Evolutionary conservation across 1,140 invertebrate genomes (phyloP).

Genomic region (Drosophila orena): DNA sequence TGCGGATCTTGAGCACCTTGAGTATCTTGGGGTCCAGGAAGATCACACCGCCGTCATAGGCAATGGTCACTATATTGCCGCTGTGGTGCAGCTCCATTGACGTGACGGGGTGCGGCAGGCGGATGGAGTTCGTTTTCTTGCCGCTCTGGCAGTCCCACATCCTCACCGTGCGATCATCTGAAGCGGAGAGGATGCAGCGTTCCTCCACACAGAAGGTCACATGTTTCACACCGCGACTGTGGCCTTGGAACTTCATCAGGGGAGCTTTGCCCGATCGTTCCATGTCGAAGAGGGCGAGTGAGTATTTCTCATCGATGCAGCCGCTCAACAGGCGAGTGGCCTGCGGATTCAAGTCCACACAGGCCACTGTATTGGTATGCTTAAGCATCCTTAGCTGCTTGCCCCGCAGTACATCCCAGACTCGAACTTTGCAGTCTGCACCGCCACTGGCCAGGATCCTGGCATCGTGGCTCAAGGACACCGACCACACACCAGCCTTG

Average conservation of each 20-base stretch:
- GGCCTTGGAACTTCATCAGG: slow-evolving; percentile 1
- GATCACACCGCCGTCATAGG: slow-evolving; percentile 90
- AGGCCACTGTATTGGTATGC: slow-evolving; percentile 97
- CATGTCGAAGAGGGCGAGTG: slow-evolving; percentile 93
- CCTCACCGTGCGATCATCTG: slow-evolving; percentile 95
- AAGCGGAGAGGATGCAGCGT: slow-evolving; percentile 92
- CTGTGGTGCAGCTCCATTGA: slow-evolving; percentile 95
- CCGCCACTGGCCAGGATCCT: slow-evolving; percentile 96
- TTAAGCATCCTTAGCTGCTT: slow-evolving; percentile 93
- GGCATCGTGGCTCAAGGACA: slow-evolving; percentile 94
- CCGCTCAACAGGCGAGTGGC: slow-evolving; percentile 85
- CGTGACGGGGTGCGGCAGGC: slow-evolving; percentile 92
- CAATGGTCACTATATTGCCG: slow-evolving; percentile 92
- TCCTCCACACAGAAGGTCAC: slow-evolving; percentile 91
- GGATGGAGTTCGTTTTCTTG: slow-evolving; percentile 91
- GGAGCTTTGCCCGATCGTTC: slow-evolving; percentile 89
- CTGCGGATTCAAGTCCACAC: slow-evolving; percentile 94
- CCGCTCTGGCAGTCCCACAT: slow-evolving; percentile 92
- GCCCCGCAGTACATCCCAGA: slow-evolving; percentile 97
- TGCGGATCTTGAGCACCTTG: slow-evolving; percentile 92
- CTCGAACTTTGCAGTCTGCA: slow-evolving; percentile 96
- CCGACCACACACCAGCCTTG: slow-evolving; percentile 98
- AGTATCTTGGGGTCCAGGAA: slow-evolving; percentile 92
- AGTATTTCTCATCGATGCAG: slow-evolving; percentile 87
- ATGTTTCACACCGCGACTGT: slow-evolving; percentile 38